These are phyloP conservation scores for Crenuchus spilurus DNA, from an alignment of 2,797 vertebrate species.

Conservation along the genomic window DNA sequence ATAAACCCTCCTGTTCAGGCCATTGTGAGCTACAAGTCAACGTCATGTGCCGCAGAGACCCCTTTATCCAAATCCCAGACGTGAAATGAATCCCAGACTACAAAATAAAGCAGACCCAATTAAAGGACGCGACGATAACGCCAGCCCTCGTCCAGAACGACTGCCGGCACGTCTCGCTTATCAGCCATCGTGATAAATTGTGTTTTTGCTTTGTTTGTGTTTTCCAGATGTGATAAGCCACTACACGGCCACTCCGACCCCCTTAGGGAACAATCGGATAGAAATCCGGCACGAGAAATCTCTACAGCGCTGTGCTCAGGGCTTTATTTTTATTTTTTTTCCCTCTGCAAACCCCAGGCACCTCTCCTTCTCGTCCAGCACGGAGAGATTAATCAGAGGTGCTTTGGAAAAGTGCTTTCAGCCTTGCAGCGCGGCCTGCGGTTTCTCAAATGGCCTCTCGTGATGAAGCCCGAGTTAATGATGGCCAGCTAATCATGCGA, in stretches of 20 bases:
- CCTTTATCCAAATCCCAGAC: conserved; percentile 57
- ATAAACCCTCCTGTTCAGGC: conserved; percentile 43
- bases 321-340: conserved; percentile 64
- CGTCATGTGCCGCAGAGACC: conserved; percentile 62
- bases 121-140: conserved; percentile 53
- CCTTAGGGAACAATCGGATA: conserved; percentile 49
- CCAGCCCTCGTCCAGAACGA: conserved; percentile 56
- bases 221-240: conserved; percentile 67
- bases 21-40: conserved; percentile 61
- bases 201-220: conserved; percentile 57
- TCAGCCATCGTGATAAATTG: conserved; percentile 49
- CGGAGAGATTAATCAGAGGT: conserved; percentile 39
- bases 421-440: conserved; percentile 14
- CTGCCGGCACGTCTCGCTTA: conserved; percentile 53
- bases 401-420: conserved; percentile 26
- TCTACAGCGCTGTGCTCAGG: conserved; percentile 72
- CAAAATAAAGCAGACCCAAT: conserved; percentile 48
- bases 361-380: conserved; percentile 30
- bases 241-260: conserved; percentile 43
- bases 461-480: conserved; percentile 56
- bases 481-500: conserved; percentile 39
- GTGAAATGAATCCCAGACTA: conserved; percentile 64
- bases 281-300: conserved; percentile 60
- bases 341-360: conserved; percentile 66
- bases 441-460: conserved; percentile 29